phyloP scores from a whole-genome alignment of 2,797 vertebrate species.

The Hoplostethus mediterraneus region DNA sequence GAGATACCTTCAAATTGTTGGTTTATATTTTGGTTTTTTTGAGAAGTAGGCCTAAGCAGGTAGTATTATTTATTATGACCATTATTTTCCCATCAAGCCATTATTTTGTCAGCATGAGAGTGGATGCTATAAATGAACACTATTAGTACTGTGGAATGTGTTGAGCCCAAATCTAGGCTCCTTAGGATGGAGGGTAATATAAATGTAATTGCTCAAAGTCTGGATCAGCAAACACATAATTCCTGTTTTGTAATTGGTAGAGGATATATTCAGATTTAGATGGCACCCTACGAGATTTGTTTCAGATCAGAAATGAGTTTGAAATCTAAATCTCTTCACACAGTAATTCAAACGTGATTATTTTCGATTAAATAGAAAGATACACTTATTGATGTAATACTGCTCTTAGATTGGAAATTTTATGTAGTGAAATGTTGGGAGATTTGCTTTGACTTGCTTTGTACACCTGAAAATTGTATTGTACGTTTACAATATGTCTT shows the following conservation, averaged over 20 bases:
- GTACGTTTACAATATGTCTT: constrained; percentile 5
- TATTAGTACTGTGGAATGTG: constrained; percentile 2
- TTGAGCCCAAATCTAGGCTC: constrained; percentile 1
- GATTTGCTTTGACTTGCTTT: constrained; percentile 37
- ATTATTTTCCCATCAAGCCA: constrained; percentile 21
- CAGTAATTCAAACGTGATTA: constrained; percentile 45
- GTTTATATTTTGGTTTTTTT: constrained; percentile 70
- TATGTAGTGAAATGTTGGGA: constrained; percentile 18
- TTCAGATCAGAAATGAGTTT: constrained; percentile 27
- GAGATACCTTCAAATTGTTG: constrained; percentile 48
- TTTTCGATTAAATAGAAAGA: constrained; percentile 61
- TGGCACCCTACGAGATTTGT: constrained; percentile 4
- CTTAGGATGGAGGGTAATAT: not conserved
- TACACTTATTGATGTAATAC: constrained; percentile 55
- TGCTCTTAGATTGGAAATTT: constrained; percentile 47
- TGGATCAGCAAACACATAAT: constrained; percentile 11
- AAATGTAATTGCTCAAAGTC: constrained; percentile 6
- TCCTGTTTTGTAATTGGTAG: constrained; percentile 6
- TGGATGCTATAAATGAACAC: constrained; percentile 22
- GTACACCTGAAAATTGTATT: constrained; percentile 30
- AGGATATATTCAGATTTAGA: constrained; percentile 11
- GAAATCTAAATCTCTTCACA: constrained; percentile 37
- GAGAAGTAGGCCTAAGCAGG: constrained; percentile 31
- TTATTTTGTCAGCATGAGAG: constrained; percentile 42
- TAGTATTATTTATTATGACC: constrained; percentile 66